Evolutionary conservation across 2,797 vertebrate genomes (phyloP).

Genomic region (Chaenodraco wilsoni): DNA sequence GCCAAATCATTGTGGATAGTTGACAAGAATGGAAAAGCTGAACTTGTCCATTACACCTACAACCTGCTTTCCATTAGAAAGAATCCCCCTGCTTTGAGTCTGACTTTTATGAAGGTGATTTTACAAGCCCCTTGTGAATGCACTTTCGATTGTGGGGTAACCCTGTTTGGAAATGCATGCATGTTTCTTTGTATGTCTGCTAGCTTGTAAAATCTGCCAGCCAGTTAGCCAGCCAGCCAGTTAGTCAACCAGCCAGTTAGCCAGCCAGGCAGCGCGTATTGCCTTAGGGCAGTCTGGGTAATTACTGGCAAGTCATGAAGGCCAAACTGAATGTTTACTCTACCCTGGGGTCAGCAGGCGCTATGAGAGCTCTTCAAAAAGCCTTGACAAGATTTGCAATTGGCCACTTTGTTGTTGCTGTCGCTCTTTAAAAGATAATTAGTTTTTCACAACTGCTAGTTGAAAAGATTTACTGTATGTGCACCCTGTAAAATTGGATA

Average conservation of each 20-base stretch:
- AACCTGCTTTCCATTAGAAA: slow-evolving; percentile 49
- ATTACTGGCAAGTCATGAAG: slow-evolving; percentile 84
- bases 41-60: slow-evolving; percentile 27
- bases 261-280: slow-evolving; percentile 55
- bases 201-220: slow-evolving; percentile 70
- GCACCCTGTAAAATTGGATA: slow-evolving; percentile 25
- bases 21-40: slow-evolving; percentile 37
- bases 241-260: slow-evolving; percentile 27
- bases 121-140: slow-evolving; percentile 56
- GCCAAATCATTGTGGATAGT: slow-evolving; percentile 1
- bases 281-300: slow-evolving; percentile 81
- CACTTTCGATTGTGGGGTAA: slow-evolving; percentile 56
- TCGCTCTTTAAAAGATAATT: slow-evolving; percentile 67
- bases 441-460: slow-evolving; percentile 44
- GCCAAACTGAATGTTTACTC: slow-evolving; percentile 86
- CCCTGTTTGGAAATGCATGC: slow-evolving; percentile 64
- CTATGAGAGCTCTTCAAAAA: slow-evolving; percentile 73
- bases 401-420: slow-evolving; percentile 69
- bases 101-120: slow-evolving; percentile 53
- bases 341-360: slow-evolving; percentile 77
- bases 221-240: slow-evolving; percentile 30
- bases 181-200: slow-evolving; percentile 69
- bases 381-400: slow-evolving; percentile 70
- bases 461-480: slow-evolving; percentile 27
- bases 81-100: slow-evolving; percentile 44